Base-by-base conservation (phyloP, 2,888 invertebrate genomes). In the Danaus chrysippus region DNA sequence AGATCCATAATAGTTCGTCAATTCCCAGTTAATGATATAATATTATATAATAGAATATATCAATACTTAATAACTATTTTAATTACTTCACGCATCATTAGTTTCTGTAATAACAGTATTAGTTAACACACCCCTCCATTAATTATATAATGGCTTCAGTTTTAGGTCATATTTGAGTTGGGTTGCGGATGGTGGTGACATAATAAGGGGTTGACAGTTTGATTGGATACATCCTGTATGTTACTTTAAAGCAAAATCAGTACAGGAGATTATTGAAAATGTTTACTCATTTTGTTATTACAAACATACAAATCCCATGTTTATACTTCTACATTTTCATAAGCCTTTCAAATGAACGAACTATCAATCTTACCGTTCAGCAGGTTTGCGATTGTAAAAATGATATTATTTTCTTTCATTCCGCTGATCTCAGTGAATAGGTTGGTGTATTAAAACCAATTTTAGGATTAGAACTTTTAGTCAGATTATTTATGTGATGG, bases 361-460 rank as follows among this genome's bases (percentile, higher is more conserved):
- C 69, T 75, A 79, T 62, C 56, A 79, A 77, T 72, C 73, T 65
- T 67, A 72, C 75, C 73, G 75, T 76, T 77, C 74, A 74, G 71
- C 69, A 70, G 71, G 73, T 68, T 68, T 68, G 44, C 64, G 68
- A 71, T 73, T 71, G 71, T 69, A 68, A 54, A 49, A 61, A 63
- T 74, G 73, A 74, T 75, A 73, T 70, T 75, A 72, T 70, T 73
- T 73, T 71, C 66, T 61, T 68, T 67, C 76, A 72, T 76, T 74
- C 72, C 68, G 73, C 68, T 65, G 49, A 34, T 34, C 49, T 49
- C 11, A 17, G 17, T 49, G 11, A 17, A 8, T 15, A 17, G 17
- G 17, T 49, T 10, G 15, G 15, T 13, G n/a, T 8, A 49, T 49
- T 13, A 13, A 9, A 46, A 46, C 5, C 13, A 8, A 46, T 5